These are phyloP conservation scores for Spizaetus ornatus DNA, from an alignment of 2,113 vertebrate species.

Conservation along the genomic window DNA sequence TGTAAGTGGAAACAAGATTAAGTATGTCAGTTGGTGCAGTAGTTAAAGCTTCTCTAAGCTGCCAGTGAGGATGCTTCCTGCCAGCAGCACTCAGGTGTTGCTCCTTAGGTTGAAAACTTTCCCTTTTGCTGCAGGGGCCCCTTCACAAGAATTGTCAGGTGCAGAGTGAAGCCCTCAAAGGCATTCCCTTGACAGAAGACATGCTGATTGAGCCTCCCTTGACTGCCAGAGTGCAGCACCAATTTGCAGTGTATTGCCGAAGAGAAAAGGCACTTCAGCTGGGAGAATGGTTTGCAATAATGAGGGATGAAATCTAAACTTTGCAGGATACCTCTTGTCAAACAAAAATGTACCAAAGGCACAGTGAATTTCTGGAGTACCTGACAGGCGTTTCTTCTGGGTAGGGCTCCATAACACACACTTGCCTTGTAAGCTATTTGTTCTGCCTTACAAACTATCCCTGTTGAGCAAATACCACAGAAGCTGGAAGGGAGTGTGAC, in stretches of 20 bases:
- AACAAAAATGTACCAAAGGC: not conserved
- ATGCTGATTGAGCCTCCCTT: not conserved
- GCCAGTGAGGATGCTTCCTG: not conserved
- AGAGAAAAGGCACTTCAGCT: conserved; percentile 13
- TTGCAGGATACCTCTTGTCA: not conserved
- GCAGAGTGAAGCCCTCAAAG: conserved; percentile 28
- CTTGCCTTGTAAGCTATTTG: not conserved
- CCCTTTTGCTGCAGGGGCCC: not conserved
- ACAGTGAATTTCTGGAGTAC: not conserved
- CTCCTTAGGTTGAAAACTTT: not conserved
- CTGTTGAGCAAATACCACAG: not conserved
- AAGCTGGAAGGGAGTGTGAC: not conserved
- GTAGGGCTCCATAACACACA: not conserved
- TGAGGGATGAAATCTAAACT: conserved; percentile 3
- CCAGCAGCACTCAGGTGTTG: not conserved
- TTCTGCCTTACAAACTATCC: not conserved
- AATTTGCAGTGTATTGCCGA: conserved; percentile 3
- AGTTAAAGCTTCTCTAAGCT: not conserved
- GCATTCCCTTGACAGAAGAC: conserved; percentile 6
- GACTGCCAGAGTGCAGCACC: conserved; percentile 27
- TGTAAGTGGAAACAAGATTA: not conserved
- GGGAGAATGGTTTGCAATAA: conserved; percentile 22
- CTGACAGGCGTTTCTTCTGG: not conserved
- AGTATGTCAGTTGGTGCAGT: not conserved
- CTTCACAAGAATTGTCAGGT: not conserved